phyloP scores from a whole-genome alignment of 2,797 vertebrate species.

The Columba guinea region DNA sequence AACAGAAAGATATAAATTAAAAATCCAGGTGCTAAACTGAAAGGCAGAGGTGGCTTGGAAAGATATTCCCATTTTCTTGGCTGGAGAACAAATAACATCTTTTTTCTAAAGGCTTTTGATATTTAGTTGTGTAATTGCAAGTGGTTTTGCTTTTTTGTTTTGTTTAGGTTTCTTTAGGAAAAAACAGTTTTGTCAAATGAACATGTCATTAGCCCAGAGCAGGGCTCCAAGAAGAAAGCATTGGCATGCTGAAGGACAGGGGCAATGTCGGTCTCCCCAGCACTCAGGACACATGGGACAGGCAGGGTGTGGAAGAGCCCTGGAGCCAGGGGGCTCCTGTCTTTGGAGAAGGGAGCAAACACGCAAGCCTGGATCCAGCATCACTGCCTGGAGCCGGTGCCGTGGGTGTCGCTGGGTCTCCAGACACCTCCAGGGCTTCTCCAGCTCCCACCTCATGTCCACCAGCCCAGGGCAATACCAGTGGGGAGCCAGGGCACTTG shows the following conservation, averaged over 20 bases:
- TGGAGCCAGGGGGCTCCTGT: neutral
- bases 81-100: neutral
- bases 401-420: neutral
- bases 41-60: neutral
- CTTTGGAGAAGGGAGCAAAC: neutral
- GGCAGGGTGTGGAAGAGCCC: neutral
- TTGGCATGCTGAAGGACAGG: neutral
- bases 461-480: neutral
- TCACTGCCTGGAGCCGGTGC: fast-evolving
- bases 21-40: neutral
- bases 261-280: no score
- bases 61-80: neutral
- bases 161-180: neutral
- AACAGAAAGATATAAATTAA: neutral
- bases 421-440: neutral
- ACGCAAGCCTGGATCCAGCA: neutral
- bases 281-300: fast-evolving
- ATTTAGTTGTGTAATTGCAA: neutral
- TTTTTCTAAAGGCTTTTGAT: neutral
- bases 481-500: fast-evolving
- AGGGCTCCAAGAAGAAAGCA: fast-evolving
- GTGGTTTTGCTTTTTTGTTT: neutral
- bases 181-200: neutral
- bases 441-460: fast-evolving
- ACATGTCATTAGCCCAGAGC: neutral